Conservation (phyloP, 2,888 invertebrate species). For the Deilephila porcellus region DNA sequence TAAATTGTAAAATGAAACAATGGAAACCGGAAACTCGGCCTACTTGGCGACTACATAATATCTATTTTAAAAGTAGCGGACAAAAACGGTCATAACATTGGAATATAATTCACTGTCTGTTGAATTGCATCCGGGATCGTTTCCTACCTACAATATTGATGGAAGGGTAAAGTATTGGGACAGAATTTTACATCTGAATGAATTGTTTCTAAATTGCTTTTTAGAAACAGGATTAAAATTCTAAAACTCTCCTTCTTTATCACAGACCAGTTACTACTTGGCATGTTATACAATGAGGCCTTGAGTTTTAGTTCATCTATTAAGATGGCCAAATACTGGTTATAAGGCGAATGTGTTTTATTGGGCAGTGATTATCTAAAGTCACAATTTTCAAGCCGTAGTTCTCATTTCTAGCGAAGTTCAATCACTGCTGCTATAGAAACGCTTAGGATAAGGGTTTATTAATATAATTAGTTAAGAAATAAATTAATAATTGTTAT, state of each 20-base stretch:
- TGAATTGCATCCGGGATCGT: slow-evolving; percentile 19
- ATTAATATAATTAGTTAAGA: too few relatives aligned
- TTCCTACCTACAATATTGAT: background rate
- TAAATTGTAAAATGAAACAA: slow-evolving; percentile 27
- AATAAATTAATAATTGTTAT: background rate
- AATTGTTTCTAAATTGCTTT: background rate
- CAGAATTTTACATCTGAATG: background rate
- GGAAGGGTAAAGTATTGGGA: background rate
- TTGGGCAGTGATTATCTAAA: too few relatives aligned
- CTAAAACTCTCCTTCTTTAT: too few relatives aligned
- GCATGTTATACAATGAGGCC: too few relatives aligned
- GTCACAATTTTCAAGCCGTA: too few relatives aligned
- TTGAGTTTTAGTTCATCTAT: too few relatives aligned
- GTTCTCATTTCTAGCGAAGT: too few relatives aligned
- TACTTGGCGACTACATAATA: slow-evolving; percentile 22
- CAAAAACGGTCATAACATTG: slow-evolving; percentile 26
- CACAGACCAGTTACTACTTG: too few relatives aligned
- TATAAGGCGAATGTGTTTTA: too few relatives aligned
- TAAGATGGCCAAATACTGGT: too few relatives aligned
- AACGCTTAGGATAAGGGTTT: too few relatives aligned
- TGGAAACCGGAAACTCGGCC: slow-evolving; percentile 26
- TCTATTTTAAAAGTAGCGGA: slow-evolving; percentile 22
- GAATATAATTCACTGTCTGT: slow-evolving; percentile 15
- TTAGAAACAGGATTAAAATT: background rate
- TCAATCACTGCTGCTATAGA: too few relatives aligned